A percentile compares a stretch with the other conserved stretches of the same genome.
phyloP scores from a whole-genome alignment of 37 sponge, comb jelly and placozoan species.

The Tethya wilhelma region DNA sequence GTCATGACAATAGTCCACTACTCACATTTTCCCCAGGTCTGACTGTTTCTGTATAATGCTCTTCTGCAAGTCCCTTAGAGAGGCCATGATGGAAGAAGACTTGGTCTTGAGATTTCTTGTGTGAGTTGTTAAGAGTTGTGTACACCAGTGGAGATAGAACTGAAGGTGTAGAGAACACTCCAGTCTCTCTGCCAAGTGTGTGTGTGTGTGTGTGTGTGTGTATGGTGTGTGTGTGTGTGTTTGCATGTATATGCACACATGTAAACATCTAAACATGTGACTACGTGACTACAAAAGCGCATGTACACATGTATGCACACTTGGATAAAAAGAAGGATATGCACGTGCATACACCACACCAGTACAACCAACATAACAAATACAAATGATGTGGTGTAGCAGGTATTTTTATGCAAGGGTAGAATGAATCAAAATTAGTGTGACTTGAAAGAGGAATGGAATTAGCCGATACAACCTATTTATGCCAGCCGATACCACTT shows the following conservation, averaged over 20 bases:
- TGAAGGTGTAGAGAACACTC: slow-evolving; percentile 75
- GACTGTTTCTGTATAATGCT: slow-evolving; percentile 54
- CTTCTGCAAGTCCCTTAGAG: slow-evolving; percentile 72
- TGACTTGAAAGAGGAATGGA: too few species aligned
- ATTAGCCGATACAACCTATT: too few species aligned
- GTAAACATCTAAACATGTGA: too few species aligned
- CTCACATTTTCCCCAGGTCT: slow-evolving; percentile 77
- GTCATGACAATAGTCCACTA: neutral
- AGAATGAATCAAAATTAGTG: too few species aligned
- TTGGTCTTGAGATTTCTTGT: slow-evolving; percentile 49
- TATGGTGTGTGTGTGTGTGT: slow-evolving; percentile 7
- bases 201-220: slow-evolving; percentile 56
- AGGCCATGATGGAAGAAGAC: slow-evolving; percentile 10
- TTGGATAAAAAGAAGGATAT: neutral
- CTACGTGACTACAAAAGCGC: neutral
- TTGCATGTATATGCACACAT: slow-evolving; percentile 13
- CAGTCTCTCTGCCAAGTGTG: slow-evolving; percentile 58
- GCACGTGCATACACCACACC: neutral
- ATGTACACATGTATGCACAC: neutral
- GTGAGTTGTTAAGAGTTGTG: slow-evolving; percentile 52
- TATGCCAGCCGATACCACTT: too few species aligned
- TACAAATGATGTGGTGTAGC: too few species aligned
- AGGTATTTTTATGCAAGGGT: too few species aligned
- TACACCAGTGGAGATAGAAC: slow-evolving; percentile 88
- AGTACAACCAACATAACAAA: too few species aligned